Base-by-base conservation (phyloP, 2,888 invertebrate genomes). In the Apamea anceps region DNA sequence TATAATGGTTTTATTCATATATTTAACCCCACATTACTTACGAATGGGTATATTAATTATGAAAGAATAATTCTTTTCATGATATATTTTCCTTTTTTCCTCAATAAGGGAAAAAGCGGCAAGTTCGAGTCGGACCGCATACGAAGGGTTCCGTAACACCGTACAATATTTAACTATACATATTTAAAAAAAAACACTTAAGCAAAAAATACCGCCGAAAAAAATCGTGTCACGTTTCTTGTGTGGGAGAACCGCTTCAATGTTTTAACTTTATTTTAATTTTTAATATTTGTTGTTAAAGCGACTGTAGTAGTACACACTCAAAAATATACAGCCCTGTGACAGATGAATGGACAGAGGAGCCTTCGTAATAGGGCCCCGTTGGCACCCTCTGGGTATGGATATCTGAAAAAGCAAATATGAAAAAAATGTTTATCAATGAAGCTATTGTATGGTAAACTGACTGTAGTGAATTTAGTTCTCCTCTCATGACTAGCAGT, bases 11-110 rank as follows among this genome's bases (percentile, higher is more conserved):
- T n/a, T 48, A 62, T 48, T 48, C 18, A 57, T 42, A 21, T 28
- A 79, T 80, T 68, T 12, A 74, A 78, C 63, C 74, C 62, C 28
- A 48, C 60, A 51, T 66, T 77, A 75, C 62, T 62, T 54, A 18
- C n/a, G 48, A 81, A 75, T 65, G 51, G 37, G 28, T 51, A 15
- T 71, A 71, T 76, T 78, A 75, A 65, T 76, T 67, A 79, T 65
- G 78, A 18, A 60, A 28, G 45, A 28, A 32, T 74, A 28, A 54
- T 70, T 75, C 48, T 70, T 72, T 81, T 66, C 48, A 62, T 63
- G 28, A 25, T 65, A 15, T 42, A 63, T 66, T 75, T 63, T 57
- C 12, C 13, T 51, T 57, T 18, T 57, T 67, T 48, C n/a, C 37
- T 66, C 48, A 77, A 57, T 0, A 37, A 18, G 63, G n/a, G 18